Conservation (phyloP, 2,888 invertebrate species). For the Mechanitis messenoides region DNA sequence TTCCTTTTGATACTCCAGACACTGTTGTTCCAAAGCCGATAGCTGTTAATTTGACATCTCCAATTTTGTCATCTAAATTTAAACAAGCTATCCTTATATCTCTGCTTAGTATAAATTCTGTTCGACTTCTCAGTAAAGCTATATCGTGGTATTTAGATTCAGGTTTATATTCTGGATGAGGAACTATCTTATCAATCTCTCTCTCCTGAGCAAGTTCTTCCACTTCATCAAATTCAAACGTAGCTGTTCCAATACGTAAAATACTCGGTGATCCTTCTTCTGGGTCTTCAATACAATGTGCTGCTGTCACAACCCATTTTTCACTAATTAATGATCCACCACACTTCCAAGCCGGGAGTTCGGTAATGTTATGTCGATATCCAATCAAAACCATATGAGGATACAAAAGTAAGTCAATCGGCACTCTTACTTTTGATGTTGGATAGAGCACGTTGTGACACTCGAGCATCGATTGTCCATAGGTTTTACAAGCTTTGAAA, state of each 20-base stretch:
- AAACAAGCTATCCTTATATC: slow-evolving; percentile 80
- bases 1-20: slow-evolving; percentile 57
- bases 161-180: slow-evolving; percentile 76
- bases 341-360: slow-evolving; percentile 57
- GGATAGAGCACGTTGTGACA: slow-evolving; percentile 63
- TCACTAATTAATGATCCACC: slow-evolving; percentile 64
- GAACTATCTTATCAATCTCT: slow-evolving; percentile 53
- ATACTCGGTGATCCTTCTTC: slow-evolving; percentile 68
- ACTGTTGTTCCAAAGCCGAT: slow-evolving; percentile 79
- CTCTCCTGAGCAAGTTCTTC: slow-evolving; percentile 74
- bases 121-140: slow-evolving; percentile 76
- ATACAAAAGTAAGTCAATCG: slow-evolving; percentile 71
- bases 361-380: slow-evolving; percentile 35
- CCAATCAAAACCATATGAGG: slow-evolving; percentile 80
- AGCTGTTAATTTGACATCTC: slow-evolving; percentile 64
- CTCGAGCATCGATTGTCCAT: slow-evolving; percentile 61
- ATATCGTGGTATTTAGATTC: slow-evolving; percentile 80
- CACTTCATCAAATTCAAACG: slow-evolving; percentile 67
- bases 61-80: slow-evolving; percentile 44
- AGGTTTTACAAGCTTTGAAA: slow-evolving; percentile 54
- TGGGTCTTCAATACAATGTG: slow-evolving; percentile 62
- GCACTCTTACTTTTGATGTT: slow-evolving; percentile 51
- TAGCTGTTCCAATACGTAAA: slow-evolving; percentile 73
- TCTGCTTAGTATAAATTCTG: slow-evolving; percentile 64
- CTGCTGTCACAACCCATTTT: slow-evolving; percentile 66